Evolutionary conservation across 1,140 invertebrate species (phyloP).

Genomic region (Orchesella cincta): DNA sequence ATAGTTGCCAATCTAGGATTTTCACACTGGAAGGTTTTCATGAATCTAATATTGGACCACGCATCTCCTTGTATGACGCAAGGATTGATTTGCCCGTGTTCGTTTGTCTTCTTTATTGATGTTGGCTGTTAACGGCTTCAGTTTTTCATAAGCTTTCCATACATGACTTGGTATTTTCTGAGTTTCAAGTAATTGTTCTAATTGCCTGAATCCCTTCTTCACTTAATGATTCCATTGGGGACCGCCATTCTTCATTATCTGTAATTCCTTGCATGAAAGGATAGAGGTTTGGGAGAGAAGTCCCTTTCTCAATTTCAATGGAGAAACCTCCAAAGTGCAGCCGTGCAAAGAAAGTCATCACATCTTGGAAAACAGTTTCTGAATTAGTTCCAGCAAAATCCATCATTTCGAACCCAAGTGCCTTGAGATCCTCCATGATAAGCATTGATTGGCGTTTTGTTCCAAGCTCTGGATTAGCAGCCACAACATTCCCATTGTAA

Average conservation of each 20-base stretch:
- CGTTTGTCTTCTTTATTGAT: background rate
- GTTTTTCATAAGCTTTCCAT: background rate
- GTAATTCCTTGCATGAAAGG: conserved; percentile 12
- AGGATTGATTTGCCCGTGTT: background rate
- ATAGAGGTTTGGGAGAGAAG: background rate
- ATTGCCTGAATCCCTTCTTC: background rate
- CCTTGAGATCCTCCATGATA: conserved; percentile 39
- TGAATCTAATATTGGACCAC: background rate
- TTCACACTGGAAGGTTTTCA: conserved; percentile 2
- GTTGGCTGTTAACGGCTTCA: background rate
- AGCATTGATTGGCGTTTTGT: conserved; percentile 33
- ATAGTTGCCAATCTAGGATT: conserved; percentile 17
- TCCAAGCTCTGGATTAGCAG: background rate
- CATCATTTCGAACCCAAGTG: conserved; percentile 28
- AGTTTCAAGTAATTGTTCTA: background rate
- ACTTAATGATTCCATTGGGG: background rate
- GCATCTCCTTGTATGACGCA: conserved; percentile 13
- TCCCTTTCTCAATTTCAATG: background rate
- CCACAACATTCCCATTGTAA: background rate
- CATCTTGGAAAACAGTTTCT: background rate
- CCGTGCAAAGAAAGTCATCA: background rate
- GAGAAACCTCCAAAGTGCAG: conserved; percentile 1
- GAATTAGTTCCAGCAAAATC: conserved; percentile 30
- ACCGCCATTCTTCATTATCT: background rate
- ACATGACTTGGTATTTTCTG: background rate